phyloP scores from a whole-genome alignment of 1,140 invertebrate genomes.

The Acyrthosiphon pisum region DNA sequence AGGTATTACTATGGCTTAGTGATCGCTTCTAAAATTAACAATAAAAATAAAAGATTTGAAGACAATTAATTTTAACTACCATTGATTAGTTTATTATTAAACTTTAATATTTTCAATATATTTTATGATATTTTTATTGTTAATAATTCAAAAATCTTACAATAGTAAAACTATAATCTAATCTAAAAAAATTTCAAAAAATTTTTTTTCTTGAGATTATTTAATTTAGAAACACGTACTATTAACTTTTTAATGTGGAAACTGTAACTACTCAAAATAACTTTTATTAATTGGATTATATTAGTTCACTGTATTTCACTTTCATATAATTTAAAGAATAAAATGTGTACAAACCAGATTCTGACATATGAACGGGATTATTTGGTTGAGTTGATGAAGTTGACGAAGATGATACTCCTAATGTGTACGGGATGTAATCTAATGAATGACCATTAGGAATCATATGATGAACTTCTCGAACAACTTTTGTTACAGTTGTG shows the following conservation, averaged over 20 bases:
- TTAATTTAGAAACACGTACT: no score
- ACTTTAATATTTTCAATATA: not conserved
- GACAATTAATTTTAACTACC: not conserved
- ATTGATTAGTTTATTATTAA: not conserved
- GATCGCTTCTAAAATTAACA: not conserved
- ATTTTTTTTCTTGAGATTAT: no score
- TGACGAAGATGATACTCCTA: slow-evolving; percentile 34
- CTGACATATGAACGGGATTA: slow-evolving; percentile 45
- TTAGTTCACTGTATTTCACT: no score
- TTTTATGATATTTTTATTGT: not conserved
- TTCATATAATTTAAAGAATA: not conserved
- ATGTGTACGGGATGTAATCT: slow-evolving; percentile 58
- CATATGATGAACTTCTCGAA: slow-evolving; percentile 72
- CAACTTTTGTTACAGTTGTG: slow-evolving; percentile 73
- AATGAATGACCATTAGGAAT: slow-evolving; percentile 68
- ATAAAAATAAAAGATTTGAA: not conserved
- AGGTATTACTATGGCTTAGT: not conserved
- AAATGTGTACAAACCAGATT: slow-evolving; percentile 40
- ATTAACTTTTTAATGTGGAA: no score
- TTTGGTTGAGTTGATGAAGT: slow-evolving; percentile 42
- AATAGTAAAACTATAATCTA: no score
- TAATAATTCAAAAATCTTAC: not conserved
- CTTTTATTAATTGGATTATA: no score
- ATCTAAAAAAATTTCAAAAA: not conserved
- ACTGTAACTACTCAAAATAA: no score